Evolutionary conservation across 2,113 vertebrate species (phyloP).

Genomic region (Psophia crepitans): DNA sequence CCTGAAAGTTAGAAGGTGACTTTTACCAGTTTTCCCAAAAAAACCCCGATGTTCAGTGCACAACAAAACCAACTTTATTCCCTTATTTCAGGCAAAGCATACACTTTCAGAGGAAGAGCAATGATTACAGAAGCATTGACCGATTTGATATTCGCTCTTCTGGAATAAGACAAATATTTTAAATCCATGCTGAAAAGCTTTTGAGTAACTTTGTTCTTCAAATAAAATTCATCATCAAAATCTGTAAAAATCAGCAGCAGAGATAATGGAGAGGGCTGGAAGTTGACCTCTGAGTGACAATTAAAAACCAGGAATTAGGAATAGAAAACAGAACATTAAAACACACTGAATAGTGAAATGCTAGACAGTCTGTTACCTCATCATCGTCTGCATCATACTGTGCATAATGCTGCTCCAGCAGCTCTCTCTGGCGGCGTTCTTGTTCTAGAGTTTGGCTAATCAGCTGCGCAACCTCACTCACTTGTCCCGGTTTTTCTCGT

Average conservation of each 20-base stretch:
- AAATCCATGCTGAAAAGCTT: neutral
- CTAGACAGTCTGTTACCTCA: slow-evolving; percentile 79
- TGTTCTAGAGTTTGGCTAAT: slow-evolving; percentile 98
- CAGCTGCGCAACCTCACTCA: slow-evolving; percentile 94
- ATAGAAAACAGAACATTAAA: neutral
- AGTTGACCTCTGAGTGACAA: neutral
- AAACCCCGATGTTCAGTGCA: neutral
- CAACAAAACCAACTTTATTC: neutral
- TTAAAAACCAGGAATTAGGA: neutral
- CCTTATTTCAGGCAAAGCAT: neutral
- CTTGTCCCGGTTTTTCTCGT: slow-evolving; percentile 94
- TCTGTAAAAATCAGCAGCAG: neutral
- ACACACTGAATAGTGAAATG: neutral
- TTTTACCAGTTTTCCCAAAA: neutral
- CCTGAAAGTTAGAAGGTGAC: neutral
- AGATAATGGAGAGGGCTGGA: neutral
- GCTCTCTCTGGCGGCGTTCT: slow-evolving; percentile 90
- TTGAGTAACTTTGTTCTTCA: neutral
- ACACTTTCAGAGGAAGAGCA: neutral
- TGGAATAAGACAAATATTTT: neutral
- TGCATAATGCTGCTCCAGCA: slow-evolving; percentile 94
- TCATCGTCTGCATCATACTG: slow-evolving; percentile 96
- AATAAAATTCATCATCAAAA: neutral
- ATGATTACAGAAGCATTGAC: neutral
- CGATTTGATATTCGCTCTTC: neutral